Base-by-base conservation (phyloP, 2,797 vertebrate species). In the Leucoraja ocellata region DNA sequence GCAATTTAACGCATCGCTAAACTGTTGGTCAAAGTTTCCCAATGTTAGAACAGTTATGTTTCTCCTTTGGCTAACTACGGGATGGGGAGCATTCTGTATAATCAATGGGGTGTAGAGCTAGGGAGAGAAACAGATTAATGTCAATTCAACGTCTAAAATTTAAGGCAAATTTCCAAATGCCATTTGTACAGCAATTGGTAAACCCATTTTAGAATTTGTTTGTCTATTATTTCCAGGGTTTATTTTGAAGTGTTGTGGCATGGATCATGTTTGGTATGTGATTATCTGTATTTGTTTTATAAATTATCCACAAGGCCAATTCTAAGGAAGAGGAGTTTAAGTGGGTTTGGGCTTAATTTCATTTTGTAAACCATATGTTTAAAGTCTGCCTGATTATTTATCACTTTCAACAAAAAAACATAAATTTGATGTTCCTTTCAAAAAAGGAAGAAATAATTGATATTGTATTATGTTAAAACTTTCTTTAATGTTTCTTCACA, bases 401-500 rank as follows among this genome's bases (percentile, higher is more conserved):
- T 14, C 21, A 54, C 4, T 54, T 92, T 58, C 9, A 11, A n/a
- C 28, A n/a, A 1, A 76, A 23, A 76, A 13, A 25, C 11, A 46
- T 7, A 76, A 8, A 14, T 23, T 73, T 6, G 18, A 18, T 18
- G 4, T 88, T 28, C 1, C 5, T 21, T 36, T 11, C 36, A 54
- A 4, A 0, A 73, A 74, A 25, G 74, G 46, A 73, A 73, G 71
- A 39, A 73, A 84, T 58, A 54, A 46, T 91, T 91, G 14, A 14
- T 58, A n/a, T 13, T 1, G 25, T 73, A 58, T 76, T 92, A 46
- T 23, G 46, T 23, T 11, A 73, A 46, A 74, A 10, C 71, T 74
- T 91, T 91, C 74, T 94, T 94, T 95, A 65, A 93, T 93, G 94
- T 95, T 13, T 93, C 94, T 92, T 94, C 94, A 94, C 95, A 96